phyloP scores from a whole-genome alignment of 1,140 invertebrate genomes.

The Bradysia coprophila region DNA sequence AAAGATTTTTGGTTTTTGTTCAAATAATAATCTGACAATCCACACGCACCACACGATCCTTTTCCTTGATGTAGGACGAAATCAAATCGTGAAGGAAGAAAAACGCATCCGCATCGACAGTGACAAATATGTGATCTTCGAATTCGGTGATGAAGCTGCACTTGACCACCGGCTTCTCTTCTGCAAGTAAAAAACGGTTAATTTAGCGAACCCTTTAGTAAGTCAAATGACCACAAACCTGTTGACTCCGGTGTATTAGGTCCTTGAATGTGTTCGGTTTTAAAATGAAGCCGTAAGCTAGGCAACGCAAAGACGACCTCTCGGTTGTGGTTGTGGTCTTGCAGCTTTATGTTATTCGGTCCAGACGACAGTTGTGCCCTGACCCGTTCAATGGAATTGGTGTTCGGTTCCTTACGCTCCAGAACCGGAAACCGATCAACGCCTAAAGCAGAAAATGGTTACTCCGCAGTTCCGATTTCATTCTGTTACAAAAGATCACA shows the following conservation, averaged over 20 bases:
- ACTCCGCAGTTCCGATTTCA: conserved; percentile 2
- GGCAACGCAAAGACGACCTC: conserved; percentile 94
- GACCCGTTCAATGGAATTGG: conserved; percentile 28
- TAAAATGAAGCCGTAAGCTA: conserved; percentile 76
- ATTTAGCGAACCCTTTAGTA: background rate
- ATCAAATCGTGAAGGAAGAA: conserved; percentile 95
- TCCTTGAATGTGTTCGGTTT: conserved; percentile 78
- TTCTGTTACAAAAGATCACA: conserved; percentile 9
- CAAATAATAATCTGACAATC: background rate
- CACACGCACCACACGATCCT: conserved; percentile 45
- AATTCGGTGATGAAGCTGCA: conserved; percentile 97
- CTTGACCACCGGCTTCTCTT: conserved; percentile 73
- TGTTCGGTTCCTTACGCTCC: conserved; percentile 34
- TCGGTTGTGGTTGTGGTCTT: conserved; percentile 71
- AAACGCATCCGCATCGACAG: conserved; percentile 93
- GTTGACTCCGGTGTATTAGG: conserved; percentile 45
- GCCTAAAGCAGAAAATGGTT: conserved; percentile 31
- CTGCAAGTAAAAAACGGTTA: conserved; percentile 26
- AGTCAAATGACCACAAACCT: conserved; percentile 25
- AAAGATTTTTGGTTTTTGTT: background rate
- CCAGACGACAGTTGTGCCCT: conserved; percentile 15
- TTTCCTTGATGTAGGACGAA: conserved; percentile 85
- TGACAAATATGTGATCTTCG: conserved; percentile 95
- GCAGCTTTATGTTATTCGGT: conserved; percentile 33
- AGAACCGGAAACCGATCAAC: conserved; percentile 78